phyloP scores from a whole-genome alignment of 2,113 vertebrate species.

The Rhodinocichla rosea region DNA sequence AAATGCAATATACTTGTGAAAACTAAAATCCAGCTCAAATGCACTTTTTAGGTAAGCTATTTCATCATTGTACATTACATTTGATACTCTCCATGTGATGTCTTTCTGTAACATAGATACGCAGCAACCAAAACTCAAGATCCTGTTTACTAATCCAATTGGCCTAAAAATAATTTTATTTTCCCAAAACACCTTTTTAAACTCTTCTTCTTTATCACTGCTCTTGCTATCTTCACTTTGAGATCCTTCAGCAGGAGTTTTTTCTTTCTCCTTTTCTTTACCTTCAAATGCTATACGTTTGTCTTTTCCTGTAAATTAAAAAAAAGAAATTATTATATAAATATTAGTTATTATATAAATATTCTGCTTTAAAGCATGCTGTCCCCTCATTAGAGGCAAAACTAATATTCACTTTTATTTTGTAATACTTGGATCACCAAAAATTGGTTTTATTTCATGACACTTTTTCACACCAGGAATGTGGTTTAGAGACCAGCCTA shows the following conservation, averaged over 20 bases:
- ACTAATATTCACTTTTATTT: not conserved
- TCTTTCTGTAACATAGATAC: not conserved
- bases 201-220: conserved; percentile 73
- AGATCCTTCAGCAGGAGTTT: not conserved
- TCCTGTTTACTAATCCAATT: not conserved
- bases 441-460: not conserved
- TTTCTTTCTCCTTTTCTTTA: conserved; percentile 1
- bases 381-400: not conserved
- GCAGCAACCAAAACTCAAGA: not conserved
- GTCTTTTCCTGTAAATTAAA: conserved; percentile 43
- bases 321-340: not conserved
- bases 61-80: not conserved
- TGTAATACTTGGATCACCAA: not conserved
- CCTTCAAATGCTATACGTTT: conserved; percentile 59
- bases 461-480: not conserved
- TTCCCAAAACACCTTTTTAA: conserved; percentile 76
- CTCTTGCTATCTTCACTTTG: conserved; percentile 6
- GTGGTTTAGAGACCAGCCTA: not conserved
- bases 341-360: not conserved
- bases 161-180: not conserved
- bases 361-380: not conserved
- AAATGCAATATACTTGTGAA: not conserved
- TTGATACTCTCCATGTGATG: not conserved
- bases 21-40: not conserved
- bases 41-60: not conserved